These are phyloP conservation scores for Dasyurus viverrinus DNA, from an alignment of 2,113 vertebrate genomes.

Conservation along the genomic window DNA sequence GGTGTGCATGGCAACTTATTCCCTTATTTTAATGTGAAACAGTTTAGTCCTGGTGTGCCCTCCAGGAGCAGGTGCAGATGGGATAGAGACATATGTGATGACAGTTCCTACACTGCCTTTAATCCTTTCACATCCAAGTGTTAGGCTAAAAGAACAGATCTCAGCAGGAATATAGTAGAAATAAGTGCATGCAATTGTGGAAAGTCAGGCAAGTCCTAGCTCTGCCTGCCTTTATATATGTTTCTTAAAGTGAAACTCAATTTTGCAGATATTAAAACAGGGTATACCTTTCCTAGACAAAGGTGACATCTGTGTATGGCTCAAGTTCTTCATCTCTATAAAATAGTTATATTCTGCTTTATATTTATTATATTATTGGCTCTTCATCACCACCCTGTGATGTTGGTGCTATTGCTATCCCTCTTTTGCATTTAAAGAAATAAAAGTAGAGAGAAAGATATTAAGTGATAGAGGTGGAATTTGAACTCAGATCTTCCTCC, in stretches of 20 bases:
- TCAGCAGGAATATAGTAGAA: not conserved
- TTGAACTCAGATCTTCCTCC: not conserved
- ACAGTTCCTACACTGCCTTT: not conserved
- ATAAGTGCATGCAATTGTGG: not conserved
- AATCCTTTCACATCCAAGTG: not conserved
- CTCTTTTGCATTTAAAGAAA: not conserved
- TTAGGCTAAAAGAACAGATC: constrained; percentile 7
- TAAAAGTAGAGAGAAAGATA: not conserved
- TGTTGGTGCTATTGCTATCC: not conserved
- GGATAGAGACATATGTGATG: constrained; percentile 61
- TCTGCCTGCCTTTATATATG: not conserved
- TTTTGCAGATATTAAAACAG: not conserved
- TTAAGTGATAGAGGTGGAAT: not conserved
- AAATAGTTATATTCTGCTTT: not conserved
- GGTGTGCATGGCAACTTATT: not conserved
- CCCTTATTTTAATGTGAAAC: constrained; percentile 22
- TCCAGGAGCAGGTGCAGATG: constrained; percentile 25
- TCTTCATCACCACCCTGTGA: not conserved
- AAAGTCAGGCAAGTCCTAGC: not conserved
- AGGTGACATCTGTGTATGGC: not conserved
- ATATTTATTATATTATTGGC: not conserved
- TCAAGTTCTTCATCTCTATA: not conserved
- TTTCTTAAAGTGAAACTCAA: constrained; percentile 4
- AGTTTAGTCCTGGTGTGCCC: constrained; percentile 49
- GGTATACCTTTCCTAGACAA: not conserved